phyloP scores from a whole-genome alignment of 1,140 invertebrate species.

The Drosophila virilis region DNA sequence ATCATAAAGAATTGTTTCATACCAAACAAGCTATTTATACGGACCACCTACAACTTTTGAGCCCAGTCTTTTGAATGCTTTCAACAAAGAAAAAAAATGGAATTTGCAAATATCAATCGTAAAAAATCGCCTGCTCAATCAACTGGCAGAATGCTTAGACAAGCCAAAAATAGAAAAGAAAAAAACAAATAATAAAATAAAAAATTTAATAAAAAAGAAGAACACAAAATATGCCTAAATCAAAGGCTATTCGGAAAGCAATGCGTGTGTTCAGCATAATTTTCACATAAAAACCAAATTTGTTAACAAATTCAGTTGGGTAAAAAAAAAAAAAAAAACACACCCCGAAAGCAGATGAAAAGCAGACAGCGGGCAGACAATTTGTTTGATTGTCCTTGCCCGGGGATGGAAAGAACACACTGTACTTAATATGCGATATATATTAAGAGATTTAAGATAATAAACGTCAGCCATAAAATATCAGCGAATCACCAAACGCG shows the following conservation, averaged over 20 bases:
- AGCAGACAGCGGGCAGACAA: slow-evolving; percentile 32
- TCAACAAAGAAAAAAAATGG: slow-evolving; percentile 20
- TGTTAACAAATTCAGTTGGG: slow-evolving; percentile 48
- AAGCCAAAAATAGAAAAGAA: slow-evolving; percentile 3
- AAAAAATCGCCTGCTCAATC: slow-evolving; percentile 46
- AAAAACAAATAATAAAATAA: neutral
- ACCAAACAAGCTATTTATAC: neutral
- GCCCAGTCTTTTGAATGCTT: slow-evolving; percentile 36
- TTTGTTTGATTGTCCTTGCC: slow-evolving; percentile 64
- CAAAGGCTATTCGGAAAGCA: slow-evolving; percentile 66
- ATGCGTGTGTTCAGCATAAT: slow-evolving; percentile 74
- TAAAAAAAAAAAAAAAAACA: slow-evolving; percentile 25
- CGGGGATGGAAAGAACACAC: slow-evolving; percentile 8
- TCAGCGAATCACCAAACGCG: slow-evolving; percentile 39
- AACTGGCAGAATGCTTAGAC: slow-evolving; percentile 34
- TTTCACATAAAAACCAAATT: slow-evolving; percentile 75
- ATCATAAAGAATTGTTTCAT: slow-evolving; percentile 5
- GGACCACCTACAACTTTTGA: slow-evolving; percentile 11
- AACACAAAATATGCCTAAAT: slow-evolving; percentile 60
- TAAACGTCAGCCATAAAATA: slow-evolving; percentile 70
- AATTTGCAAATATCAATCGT: slow-evolving; percentile 54
- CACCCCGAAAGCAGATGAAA: slow-evolving; percentile 16
- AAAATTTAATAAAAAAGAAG: neutral
- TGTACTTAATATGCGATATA: slow-evolving; percentile 42
- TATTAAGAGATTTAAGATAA: slow-evolving; percentile 67